Evolutionary conservation across 2,797 vertebrate genomes (phyloP).

Genomic region (Ceyx erithaca): DNA sequence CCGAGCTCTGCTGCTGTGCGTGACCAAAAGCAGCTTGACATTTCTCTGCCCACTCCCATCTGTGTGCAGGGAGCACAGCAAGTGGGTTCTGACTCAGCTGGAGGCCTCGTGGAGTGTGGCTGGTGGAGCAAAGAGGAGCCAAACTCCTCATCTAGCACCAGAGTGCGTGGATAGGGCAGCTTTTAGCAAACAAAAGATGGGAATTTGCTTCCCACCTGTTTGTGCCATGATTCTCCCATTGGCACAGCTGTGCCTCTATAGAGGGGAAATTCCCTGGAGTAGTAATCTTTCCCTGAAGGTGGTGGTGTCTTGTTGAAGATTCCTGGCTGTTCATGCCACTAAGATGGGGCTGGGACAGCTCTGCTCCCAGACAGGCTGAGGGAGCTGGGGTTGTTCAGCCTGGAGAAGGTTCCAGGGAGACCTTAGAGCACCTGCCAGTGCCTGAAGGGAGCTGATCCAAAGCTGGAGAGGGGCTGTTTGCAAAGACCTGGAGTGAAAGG

Average conservation of each 20-base stretch:
- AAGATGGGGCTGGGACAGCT: too few species aligned
- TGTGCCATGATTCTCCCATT: neutral
- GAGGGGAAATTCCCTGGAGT: neutral
- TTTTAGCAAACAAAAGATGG: neutral
- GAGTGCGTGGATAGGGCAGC: neutral
- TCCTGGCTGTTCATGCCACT: neutral
- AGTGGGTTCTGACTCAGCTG: slow-evolving; percentile 42
- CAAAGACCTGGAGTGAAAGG: too few species aligned
- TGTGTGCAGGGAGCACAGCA: neutral
- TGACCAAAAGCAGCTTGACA: slow-evolving; percentile 53
- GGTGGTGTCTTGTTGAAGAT: neutral
- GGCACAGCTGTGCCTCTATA: neutral
- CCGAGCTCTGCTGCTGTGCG: neutral
- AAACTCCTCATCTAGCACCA: neutral
- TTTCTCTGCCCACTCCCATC: slow-evolving; percentile 69
- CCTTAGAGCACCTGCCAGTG: too few species aligned
- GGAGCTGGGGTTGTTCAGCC: too few species aligned
- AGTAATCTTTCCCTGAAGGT: neutral
- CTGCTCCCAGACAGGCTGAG: too few species aligned
- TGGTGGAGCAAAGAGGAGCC: slow-evolving; percentile 36
- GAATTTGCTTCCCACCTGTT: neutral
- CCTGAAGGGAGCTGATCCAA: too few species aligned
- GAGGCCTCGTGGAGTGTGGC: neutral
- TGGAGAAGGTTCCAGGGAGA: too few species aligned
- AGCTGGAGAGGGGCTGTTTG: too few species aligned